Evolutionary conservation across 2,888 invertebrate species (phyloP).

Genomic region (Protonemura montana): DNA sequence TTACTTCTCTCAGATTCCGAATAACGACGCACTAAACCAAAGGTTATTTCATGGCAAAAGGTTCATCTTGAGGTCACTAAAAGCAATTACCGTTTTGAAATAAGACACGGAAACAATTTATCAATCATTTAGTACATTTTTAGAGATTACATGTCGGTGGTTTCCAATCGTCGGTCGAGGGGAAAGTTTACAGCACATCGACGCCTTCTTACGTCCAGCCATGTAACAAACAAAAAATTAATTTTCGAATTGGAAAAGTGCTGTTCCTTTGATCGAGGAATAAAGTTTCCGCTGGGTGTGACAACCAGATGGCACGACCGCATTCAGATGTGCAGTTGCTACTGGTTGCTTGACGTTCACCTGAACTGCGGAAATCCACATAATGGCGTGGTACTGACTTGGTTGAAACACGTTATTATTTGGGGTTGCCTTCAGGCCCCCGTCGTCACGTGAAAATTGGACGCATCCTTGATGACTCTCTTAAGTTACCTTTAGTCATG

Average conservation of each 20-base stretch:
- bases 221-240: neutral
- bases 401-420: neutral
- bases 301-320: neutral
- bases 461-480: neutral
- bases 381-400: neutral
- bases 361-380: neutral
- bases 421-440: neutral
- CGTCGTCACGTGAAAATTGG: neutral
- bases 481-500: constrained; percentile 4
- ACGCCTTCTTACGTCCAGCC: neutral
- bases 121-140: neutral
- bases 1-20: neutral
- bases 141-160: neutral
- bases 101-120: neutral
- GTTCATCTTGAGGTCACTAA: neutral
- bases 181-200: neutral
- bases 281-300: neutral
- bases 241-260: neutral
- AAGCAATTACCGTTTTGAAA: neutral
- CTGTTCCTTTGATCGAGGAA: neutral
- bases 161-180: neutral
- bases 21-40: neutral
- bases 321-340: neutral
- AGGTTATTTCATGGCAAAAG: neutral
- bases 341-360: neutral